Percentiles rank a stretch among this genome's conserved stretches.
Evolutionary conservation across 2,888 invertebrate species (phyloP).

Genomic region (Hyles lineata): DNA sequence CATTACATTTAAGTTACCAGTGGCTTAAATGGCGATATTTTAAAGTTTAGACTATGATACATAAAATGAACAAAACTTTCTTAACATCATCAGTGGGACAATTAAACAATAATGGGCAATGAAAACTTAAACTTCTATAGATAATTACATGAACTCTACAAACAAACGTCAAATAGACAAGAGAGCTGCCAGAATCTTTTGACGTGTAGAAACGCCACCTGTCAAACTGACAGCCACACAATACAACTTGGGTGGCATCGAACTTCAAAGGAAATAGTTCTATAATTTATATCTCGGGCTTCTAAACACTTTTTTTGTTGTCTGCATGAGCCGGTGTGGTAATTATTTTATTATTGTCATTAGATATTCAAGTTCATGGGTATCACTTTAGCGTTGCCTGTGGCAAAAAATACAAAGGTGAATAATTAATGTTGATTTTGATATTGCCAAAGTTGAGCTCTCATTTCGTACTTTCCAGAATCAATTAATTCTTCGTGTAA

Average conservation of each 20-base stretch:
- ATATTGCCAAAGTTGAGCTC: neutral
- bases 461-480: neutral
- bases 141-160: neutral
- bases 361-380: slow-evolving; percentile 9
- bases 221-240: slow-evolving; percentile 52
- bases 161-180: slow-evolving; percentile 31
- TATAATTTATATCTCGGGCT: slow-evolving; percentile 36
- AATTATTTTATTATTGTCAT: slow-evolving; percentile 10
- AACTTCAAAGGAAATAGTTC: slow-evolving; percentile 31
- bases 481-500: neutral
- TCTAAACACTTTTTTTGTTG: slow-evolving; percentile 35
- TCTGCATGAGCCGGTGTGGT: neutral
- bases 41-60: too few relatives aligned
- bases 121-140: neutral
- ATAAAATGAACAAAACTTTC: too few relatives aligned
- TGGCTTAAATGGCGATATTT: too few relatives aligned
- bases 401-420: neutral
- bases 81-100: neutral
- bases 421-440: slow-evolving; percentile 4
- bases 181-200: slow-evolving; percentile 30
- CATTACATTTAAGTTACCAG: too few relatives aligned
- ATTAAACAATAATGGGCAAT: neutral
- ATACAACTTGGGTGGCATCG: slow-evolving; percentile 51
- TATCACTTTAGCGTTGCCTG: slow-evolving; percentile 1
- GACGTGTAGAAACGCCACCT: slow-evolving; percentile 44